Base-by-base conservation (phyloP, 2,797 vertebrate genomes). In the Loris lydekkerianus region DNA sequence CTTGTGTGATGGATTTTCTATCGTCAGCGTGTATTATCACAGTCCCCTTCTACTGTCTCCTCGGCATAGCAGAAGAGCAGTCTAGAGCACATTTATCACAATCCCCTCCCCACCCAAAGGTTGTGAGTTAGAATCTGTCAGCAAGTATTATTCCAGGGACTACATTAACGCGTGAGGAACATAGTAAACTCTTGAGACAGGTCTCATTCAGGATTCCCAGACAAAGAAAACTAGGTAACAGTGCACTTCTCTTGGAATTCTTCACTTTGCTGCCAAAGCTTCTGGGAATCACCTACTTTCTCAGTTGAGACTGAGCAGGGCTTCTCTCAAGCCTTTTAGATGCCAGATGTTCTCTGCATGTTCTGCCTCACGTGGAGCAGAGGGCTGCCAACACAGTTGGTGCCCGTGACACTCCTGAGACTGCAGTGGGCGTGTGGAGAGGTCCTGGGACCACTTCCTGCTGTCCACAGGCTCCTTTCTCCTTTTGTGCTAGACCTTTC, bases 401-500 rank as follows among this genome's bases (percentile, higher is more conserved):
- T n/a, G 49, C 29, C n/a, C 43, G 5, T 40, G 70, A 63, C 20
- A 77, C 40, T 37, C 69, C 53, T 18, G 29, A 84, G 63, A 34
- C n/a, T 61, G 9, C 2, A 18, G 10, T 20, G 7, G 21, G 27
- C 34, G 3, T 0, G 0, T 56, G 34, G 72, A 0, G 4, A 63
- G 3, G 13, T 72, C 20, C 11, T 46, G 11, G 17, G 3, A 0
- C 73, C 23, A 18, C 10, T 13, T 72, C 21, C 25, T 87, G 53
- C 40, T 25, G 18, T 9, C n/a, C 63, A 46, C 8, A 83, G 21
- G 58, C 53, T 81, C 43, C n/a, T 63, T 53, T 6, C 14, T 6
- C n/a, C 27, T 34, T 63, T 1, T 34, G 21, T 20, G 31, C 70
- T 11, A 73, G 13, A 17, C 3, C 10, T 67, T 81, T 31, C 49